Evolutionary conservation across 2,888 invertebrate species (phyloP), one percentile per base, ranked within the genome.

Genomic region (Notodonta ziczac): DNA sequence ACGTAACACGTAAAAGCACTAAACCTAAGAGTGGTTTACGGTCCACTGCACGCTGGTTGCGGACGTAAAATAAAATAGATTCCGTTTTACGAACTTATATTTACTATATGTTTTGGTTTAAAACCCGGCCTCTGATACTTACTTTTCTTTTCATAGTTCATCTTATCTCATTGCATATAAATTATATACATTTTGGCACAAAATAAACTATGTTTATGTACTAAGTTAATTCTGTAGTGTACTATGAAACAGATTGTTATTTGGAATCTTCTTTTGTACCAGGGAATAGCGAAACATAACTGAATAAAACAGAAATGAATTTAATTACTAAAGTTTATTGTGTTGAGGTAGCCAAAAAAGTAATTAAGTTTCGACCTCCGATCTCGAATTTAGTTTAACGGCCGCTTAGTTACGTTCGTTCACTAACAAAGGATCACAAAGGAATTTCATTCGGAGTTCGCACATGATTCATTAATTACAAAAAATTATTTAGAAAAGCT

Each of bases 1-100:
- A 60, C 57, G 52, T 64, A 70, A 80, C 81, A 81, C 70, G 74
- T 72, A 70, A 81, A 80, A 71, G 77, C 80, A 77, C 81, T 79
- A 72, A 60, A 68, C 62, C 65, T 57, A 66, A 52, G 69, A 69
- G 48, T 16, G 42, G 52, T 61, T 24, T 50, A 39, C 48, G 58
- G 54, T 62, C 61, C 63, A 58, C 55, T 24, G 24, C 24, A 24
- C 24, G 24, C 24, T 60, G 64, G 61, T 56, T 59, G 52, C 40
- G 52, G 59, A 57, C 35, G 53, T 65, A 61, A 60, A 61, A 60
- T 59, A 65, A 66, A 63, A 59, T 61, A 63, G 35, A 3, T 53
- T n/a, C 12, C 57, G 60, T 52, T 68, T 60, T 59, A 61, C 35
- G 56, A 58, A 60, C 13, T 50, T 52, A 61, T n/a, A 24, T 58